Percentiles rank a stretch among this genome's conserved stretches.
phyloP scores from a whole-genome alignment of 2,888 invertebrate genomes.

The Erebia epiphron region DNA sequence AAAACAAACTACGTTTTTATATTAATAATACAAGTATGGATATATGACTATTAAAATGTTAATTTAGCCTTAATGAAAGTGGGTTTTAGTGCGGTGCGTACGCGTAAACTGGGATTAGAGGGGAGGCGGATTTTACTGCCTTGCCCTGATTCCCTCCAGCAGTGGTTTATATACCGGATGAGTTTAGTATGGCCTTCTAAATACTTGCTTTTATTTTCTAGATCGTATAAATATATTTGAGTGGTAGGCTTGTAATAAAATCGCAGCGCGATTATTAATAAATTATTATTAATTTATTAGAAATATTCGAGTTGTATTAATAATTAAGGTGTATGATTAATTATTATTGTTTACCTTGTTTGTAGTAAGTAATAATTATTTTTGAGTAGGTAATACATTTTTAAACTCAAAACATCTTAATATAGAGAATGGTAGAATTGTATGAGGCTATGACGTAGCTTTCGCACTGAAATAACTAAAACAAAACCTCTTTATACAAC shows the following conservation, averaged over 20 bases:
- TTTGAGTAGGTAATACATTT: no score
- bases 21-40: slow-evolving; percentile 33
- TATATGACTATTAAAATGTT: slow-evolving; percentile 80
- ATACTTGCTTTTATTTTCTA: slow-evolving; percentile 20
- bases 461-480: no score
- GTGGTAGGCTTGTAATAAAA: background rate
- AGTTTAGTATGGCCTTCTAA: slow-evolving; percentile 30
- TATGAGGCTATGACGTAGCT: no score
- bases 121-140: slow-evolving; percentile 71
- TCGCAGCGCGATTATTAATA: background rate
- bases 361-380: no score
- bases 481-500: no score
- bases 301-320: background rate
- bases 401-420: no score
- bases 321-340: background rate
- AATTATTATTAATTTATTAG: background rate
- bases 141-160: slow-evolving; percentile 60
- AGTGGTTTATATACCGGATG: slow-evolving; percentile 37
- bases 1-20: no score
- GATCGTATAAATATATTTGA: slow-evolving; percentile 12
- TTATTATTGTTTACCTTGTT: no score
- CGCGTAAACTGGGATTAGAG: slow-evolving; percentile 73
- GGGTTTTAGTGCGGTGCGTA: slow-evolving; percentile 70
- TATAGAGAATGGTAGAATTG: no score
- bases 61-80: slow-evolving; percentile 78